phyloP scores from a whole-genome alignment of 2,888 invertebrate genomes.

The Thymelicus lineola region DNA sequence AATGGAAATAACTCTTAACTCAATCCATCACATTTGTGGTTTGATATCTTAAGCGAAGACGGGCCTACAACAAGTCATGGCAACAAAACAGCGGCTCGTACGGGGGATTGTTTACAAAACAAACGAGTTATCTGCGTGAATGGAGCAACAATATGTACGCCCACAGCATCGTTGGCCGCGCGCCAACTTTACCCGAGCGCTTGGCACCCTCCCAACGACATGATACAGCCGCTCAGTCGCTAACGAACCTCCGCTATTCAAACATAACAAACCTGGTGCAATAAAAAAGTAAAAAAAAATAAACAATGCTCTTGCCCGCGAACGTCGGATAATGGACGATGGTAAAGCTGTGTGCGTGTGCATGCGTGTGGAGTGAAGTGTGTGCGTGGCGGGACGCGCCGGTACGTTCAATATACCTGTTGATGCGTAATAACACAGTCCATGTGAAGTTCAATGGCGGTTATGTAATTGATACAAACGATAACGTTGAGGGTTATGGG shows the following conservation, averaged over 20 bases:
- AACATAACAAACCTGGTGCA: slow-evolving; percentile 53
- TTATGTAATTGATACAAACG: slow-evolving; percentile 63
- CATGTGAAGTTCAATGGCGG: slow-evolving; percentile 64
- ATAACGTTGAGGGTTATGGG: neutral
- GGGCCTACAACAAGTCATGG: neutral
- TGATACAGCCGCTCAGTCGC: slow-evolving; percentile 66
- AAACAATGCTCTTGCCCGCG: slow-evolving; percentile 68
- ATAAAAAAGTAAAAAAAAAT: slow-evolving; percentile 49
- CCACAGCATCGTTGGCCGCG: slow-evolving; percentile 52
- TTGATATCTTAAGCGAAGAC: slow-evolving; percentile 7
- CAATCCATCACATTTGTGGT: no score
- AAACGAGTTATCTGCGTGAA: slow-evolving; percentile 63
- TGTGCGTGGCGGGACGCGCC: slow-evolving; percentile 11
- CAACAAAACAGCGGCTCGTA: slow-evolving; percentile 44
- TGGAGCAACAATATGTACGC: slow-evolving; percentile 44
- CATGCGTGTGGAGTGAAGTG: slow-evolving; percentile 44
- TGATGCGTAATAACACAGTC: slow-evolving; percentile 57
- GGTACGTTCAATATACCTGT: slow-evolving; percentile 50
- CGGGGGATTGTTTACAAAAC: slow-evolving; percentile 76
- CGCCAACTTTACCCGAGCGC: slow-evolving; percentile 57
- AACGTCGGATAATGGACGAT: slow-evolving; percentile 75
- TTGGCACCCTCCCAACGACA: slow-evolving; percentile 64
- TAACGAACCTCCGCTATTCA: slow-evolving; percentile 51
- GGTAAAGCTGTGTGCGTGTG: slow-evolving; percentile 51
- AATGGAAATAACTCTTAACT: neutral